phyloP scores from a whole-genome alignment of 1,140 invertebrate species.

The Limonius californicus region DNA sequence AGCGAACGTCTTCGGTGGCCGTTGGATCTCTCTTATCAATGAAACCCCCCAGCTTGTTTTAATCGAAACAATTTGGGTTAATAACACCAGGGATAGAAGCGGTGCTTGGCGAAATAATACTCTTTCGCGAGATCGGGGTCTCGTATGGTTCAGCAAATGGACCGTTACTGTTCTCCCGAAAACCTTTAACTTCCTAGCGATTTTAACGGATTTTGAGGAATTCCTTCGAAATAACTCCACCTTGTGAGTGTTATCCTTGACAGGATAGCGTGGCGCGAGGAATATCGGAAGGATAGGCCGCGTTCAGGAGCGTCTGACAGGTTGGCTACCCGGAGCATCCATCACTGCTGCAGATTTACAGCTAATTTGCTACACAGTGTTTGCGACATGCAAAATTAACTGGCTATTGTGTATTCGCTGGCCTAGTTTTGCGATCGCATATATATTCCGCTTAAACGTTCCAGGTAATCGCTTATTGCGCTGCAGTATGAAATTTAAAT shows the following conservation, averaged over 20 bases:
- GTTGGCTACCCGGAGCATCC: slow-evolving; percentile 34
- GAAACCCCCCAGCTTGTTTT: no score
- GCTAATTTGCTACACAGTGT: slow-evolving; percentile 40
- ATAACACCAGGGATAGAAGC: no score
- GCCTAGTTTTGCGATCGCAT: slow-evolving; percentile 18
- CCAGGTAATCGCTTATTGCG: not conserved
- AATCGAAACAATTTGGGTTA: no score
- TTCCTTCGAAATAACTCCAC: no score
- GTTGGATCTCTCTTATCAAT: no score
- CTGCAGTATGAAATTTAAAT: not conserved
- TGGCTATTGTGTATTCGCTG: slow-evolving; percentile 29
- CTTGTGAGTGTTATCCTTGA: not conserved
- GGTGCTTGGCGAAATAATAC: no score
- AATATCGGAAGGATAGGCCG: slow-evolving; percentile 22
- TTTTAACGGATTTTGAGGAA: no score
- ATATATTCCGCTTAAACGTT: not conserved
- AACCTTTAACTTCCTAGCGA: no score
- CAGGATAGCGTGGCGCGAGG: slow-evolving; percentile 20
- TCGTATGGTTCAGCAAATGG: no score
- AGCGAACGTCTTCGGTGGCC: no score
- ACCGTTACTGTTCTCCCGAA: no score
- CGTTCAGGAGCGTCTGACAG: slow-evolving; percentile 34
- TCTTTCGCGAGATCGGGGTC: no score
- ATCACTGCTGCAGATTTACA: slow-evolving; percentile 41
- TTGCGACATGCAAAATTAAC: slow-evolving; percentile 41